A percentile compares a stretch with the other conserved stretches of the same genome.
These are phyloP conservation scores for Alviniconcha strummeri DNA, from an alignment of 2,888 invertebrate genomes.

Conservation along the genomic window DNA sequence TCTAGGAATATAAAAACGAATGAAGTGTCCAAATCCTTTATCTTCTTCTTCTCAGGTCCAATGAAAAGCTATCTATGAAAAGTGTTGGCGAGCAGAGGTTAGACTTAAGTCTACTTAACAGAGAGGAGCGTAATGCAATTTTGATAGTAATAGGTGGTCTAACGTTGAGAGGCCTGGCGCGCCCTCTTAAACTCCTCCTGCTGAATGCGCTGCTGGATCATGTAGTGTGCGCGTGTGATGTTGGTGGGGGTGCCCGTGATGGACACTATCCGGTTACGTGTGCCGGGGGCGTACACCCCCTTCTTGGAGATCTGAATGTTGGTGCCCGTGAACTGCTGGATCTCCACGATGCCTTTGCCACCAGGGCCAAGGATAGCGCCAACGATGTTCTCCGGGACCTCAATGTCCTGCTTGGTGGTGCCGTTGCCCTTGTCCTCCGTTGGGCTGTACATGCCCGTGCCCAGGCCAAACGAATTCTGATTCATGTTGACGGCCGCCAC, in stretches of 20 bases:
- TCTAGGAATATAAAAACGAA: neutral
- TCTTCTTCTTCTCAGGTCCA: neutral
- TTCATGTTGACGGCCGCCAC: conserved; percentile 76
- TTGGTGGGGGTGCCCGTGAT: conserved; percentile 92
- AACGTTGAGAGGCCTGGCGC: conserved; percentile 79
- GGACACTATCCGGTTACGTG: conserved; percentile 96
- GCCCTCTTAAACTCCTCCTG: conserved; percentile 97
- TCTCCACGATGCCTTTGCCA: conserved; percentile 96
- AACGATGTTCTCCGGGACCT: conserved; percentile 95
- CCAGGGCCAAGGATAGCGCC: conserved; percentile 98
- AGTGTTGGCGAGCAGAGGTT: conserved; percentile 11
- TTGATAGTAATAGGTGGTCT: conserved; percentile 16
- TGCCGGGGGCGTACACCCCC: conserved; percentile 97
- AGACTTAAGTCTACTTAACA: conserved; percentile 6
- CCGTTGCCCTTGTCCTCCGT: conserved; percentile 63
- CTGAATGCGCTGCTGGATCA: conserved; percentile 96
- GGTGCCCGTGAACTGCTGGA: conserved; percentile 97
- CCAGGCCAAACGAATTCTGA: conserved; percentile 91
- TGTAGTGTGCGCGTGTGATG: conserved; percentile 93
- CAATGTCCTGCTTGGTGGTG: conserved; percentile 80
- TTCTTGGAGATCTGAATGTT: conserved; percentile 99
- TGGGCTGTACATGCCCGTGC: conserved; percentile 76
- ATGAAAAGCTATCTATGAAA: conserved; percentile 20
- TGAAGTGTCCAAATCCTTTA: neutral
- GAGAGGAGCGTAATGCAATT: neutral